Evolutionary conservation across 2,113 vertebrate genomes (phyloP).

Genomic region (Cichladusa arquata): DNA sequence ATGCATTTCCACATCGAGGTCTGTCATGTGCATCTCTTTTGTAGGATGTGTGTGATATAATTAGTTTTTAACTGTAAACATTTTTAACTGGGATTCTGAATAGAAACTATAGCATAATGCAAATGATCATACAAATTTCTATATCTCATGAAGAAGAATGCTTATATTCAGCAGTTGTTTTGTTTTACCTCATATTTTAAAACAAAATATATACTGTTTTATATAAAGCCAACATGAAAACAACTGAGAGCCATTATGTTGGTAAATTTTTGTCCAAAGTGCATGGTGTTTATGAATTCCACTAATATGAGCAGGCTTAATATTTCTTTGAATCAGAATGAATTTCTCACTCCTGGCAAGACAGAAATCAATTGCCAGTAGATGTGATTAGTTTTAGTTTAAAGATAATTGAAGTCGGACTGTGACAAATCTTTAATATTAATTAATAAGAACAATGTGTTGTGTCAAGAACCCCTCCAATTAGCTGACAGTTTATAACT

Average conservation of each 20-base stretch:
- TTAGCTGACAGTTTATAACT: not conserved
- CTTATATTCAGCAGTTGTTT: not conserved
- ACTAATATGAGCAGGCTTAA: not conserved
- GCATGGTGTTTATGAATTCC: not conserved
- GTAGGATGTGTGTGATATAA: not conserved
- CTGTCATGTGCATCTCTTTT: not conserved
- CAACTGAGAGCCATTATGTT: not conserved
- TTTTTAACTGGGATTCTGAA: not conserved
- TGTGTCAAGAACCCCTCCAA: not conserved
- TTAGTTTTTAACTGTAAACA: not conserved
- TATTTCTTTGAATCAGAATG: not conserved
- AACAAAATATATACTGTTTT: not conserved
- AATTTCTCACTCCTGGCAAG: not conserved
- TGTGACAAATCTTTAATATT: not conserved
- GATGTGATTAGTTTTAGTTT: not conserved
- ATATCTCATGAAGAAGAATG: not conserved
- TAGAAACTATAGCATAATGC: not conserved
- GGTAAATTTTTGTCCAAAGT: not conserved
- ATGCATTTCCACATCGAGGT: rapidly evolving
- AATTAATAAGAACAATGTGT: not conserved
- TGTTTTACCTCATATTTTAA: not conserved
- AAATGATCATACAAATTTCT: not conserved
- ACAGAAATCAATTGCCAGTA: not conserved
- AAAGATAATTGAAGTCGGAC: not conserved
- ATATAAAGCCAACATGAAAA: not conserved